Base-by-base conservation (phyloP, 2,888 invertebrate genomes). In the Brachypalpus laphriformis region DNA sequence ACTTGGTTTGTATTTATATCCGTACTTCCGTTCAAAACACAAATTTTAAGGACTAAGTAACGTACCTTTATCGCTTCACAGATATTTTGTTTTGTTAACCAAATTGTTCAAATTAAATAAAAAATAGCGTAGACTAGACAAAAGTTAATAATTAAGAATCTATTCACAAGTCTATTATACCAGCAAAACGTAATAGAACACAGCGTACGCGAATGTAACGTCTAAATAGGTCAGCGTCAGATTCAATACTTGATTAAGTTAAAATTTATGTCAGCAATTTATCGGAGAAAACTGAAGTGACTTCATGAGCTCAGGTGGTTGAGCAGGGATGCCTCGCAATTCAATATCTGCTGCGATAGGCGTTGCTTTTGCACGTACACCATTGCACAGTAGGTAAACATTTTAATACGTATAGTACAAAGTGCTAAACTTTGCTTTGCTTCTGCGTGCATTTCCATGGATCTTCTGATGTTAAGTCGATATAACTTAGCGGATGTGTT, bases 161-260 rank as follows among this genome's bases (percentile, higher is more conserved):
- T n/a, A n/a, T n/a, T n/a, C n/a, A 20, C 5, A 59, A 49, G 65
- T 37, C 22, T 74, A 14, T 18, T 11, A 76, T 16, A 49, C 34
- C 14, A 20, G 11, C 0, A 59, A 20, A 76, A 47, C 70, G 63
- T 37, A 51, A 9, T 16, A n/a, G n/a, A n/a, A n/a, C n/a, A n/a
- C n/a, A n/a, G 20, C 20, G 16, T 14, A 11, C 45, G 56, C 37
- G 3, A 56, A 57, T 2, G 51, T 34, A 57, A 77, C 82, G 82
- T 82, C 82, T 66, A 82, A 82, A 72, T 77, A 47, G 82, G 77
- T 78, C 71, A 78, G 45, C 72, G 77, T 54, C 77, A 54, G 72
- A 66, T 72, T 54, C 77, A 42, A 77, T 82, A 82, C 77, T 82
- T 82, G 66, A 82, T 78, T 59, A 54, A 78, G 31, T 72, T 57